Percentiles rank a stretch among this genome's conserved stretches.
Conservation (phyloP, 2,888 invertebrate species). For the Siphlonurus alternatus region DNA sequence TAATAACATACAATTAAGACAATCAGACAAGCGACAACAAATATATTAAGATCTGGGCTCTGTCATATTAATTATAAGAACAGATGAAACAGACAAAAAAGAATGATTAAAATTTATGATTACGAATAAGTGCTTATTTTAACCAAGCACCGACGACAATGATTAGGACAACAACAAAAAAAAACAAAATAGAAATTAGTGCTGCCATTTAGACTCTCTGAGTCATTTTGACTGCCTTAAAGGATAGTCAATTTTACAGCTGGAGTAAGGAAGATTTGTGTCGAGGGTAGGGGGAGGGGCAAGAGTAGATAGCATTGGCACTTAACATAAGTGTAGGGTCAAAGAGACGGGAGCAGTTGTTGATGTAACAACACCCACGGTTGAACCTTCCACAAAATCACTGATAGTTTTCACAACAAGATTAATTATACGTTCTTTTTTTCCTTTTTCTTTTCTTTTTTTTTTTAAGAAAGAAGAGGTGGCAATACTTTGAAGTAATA, state of each 20-base stretch:
- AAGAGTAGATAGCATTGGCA: neutral
- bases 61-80: neutral
- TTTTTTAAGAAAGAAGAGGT: neutral
- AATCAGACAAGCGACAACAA: neutral
- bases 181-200: neutral
- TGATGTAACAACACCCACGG: no score
- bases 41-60: no score
- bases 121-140: neutral
- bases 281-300: no score
- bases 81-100: neutral
- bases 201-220: no score
- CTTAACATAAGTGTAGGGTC: neutral
- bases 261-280: no score
- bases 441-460: no score
- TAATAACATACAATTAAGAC: neutral
- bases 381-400: neutral
- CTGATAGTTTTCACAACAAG: neutral
- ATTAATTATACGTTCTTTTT: no score
- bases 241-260: no score
- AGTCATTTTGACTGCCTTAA: no score
- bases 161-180: neutral
- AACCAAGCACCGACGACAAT: neutral
- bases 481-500: neutral
- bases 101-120: no score
- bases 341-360: no score